Base-by-base conservation (phyloP, 2,797 vertebrate species). In the Typhlichthys subterraneus region DNA sequence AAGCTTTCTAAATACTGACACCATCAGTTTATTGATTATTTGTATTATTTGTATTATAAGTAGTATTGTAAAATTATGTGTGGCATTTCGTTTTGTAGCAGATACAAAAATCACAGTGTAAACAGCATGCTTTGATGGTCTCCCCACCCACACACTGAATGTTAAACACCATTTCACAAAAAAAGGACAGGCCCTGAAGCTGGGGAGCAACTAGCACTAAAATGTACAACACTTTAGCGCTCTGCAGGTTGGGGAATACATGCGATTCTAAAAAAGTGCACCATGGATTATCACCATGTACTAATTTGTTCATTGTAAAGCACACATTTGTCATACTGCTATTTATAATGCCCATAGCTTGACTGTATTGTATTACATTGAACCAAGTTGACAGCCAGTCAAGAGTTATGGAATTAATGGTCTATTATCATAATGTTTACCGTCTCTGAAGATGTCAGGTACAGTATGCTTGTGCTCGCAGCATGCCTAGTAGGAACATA, bases 81-180 rank as follows among this genome's bases (percentile, higher is more conserved):
- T 31, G 42, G 42, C 48, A 7, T 60, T 42, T 51, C 14, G 33
- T 23, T 11, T 19, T 51, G 23, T 5, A 57, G 49, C 51, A 61
- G 53, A 57, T 69, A 57, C 49, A 72, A 68, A 13, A 33, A 63
- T 45, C 12, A 33, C 31, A 19, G 29, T 12, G 55, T 38, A 56
- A 72, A 62, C 53, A 66, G 57, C 59, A 52, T 31, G 58, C n/a
- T 49, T 55, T 50, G 53, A 42, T 61, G 59, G 56, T 57, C 59
- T 59, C 33, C 42, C 17, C 63, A 29, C 72, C 68, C 69, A 66
- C 63, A 53, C 69, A 62, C 59, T 75, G 68, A 67, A 65, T 68
- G 58, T 62, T 61, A 72, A 68, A 65, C 69, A 58, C 69, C 57
- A 50, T 23, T 48, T 50, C 29, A 57, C 60, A 57, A 17, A 57